Base-by-base conservation (phyloP, 2,797 vertebrate genomes). In the Sebastes trivittatus region DNA sequence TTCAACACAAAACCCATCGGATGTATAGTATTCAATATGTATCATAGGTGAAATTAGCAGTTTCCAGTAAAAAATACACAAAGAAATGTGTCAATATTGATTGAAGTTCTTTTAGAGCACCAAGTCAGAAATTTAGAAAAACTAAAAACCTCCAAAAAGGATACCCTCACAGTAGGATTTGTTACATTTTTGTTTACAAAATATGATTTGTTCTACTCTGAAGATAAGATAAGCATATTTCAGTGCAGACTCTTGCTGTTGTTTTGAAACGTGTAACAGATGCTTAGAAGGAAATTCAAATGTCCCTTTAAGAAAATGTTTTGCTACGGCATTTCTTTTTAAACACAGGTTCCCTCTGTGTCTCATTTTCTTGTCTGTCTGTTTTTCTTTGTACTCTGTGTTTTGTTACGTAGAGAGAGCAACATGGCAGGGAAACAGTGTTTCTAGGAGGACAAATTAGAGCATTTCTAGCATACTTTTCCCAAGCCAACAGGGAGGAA, bases 401-500 rank as follows among this genome's bases (percentile, higher is more conserved):
- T 74, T 81, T 80, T 83, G 80, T 80, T 59, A 75, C 23, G 10
- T 42, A 32, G 72, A 76, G 25, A 54, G 30, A 65, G 71, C 61
- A 72, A 58, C 63, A 56, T 65, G 60, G 60, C 71, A 71, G 65
- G 10, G 34, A 75, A 76, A 66, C 76, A 5, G 34, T 29, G 58
- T 27, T 62, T 80, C 59, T 55, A 77, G 32, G 36, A 68, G 75
- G 62, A 87, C 42, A 84, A 79, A 87, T 84, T 63, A 70, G 27
- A 77, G 36, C 69, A 79, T 89, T 78, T 91, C 81, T 66, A 75
- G 58, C 72, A 87, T 74, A 79, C 22, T 81, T 88, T 81, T 36
- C 55, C 49, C 6, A 29, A 85, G 64, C 62, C 81, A 81, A 61
- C 75, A 72, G 62, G 52, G 68, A 69, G 63, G 59, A 84, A 55